Percentiles rank a stretch among this genome's conserved stretches.
These are phyloP conservation scores for Tetranychus piercei DNA, from an alignment of 2,888 invertebrate species.

Conservation along the genomic window DNA sequence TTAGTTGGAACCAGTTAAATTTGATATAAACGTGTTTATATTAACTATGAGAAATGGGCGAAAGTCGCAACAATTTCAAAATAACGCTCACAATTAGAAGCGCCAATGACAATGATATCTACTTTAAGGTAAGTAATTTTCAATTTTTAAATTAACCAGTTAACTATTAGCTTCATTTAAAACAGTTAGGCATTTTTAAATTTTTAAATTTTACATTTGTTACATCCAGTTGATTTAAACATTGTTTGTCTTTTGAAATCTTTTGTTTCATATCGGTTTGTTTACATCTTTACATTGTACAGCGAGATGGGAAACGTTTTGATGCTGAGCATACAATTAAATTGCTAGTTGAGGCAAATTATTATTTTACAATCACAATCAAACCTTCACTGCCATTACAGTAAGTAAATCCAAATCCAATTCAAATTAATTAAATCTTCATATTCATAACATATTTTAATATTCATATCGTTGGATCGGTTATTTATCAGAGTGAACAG, in stretches of 20 bases:
- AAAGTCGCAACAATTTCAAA: constrained; percentile 14
- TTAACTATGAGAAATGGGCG: constrained; percentile 12
- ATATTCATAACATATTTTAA: neutral
- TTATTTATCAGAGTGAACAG: neutral
- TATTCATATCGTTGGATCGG: neutral
- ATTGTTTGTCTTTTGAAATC: neutral
- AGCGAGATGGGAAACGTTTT: constrained; percentile 40
- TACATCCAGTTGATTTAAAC: neutral
- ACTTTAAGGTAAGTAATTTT: constrained; percentile 16
- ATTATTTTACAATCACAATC: constrained; percentile 39
- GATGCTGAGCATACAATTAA: constrained; percentile 41
- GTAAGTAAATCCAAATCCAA: constrained; percentile 34
- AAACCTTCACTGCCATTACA: constrained; percentile 39
- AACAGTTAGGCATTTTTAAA: neutral
- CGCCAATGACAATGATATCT: constrained; percentile 18
- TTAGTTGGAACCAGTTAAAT: neutral
- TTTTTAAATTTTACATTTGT: neutral
- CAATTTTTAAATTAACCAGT: neutral
- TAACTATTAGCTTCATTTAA: neutral
- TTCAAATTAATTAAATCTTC: neutral
- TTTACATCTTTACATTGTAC: neutral
- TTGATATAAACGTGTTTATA: neutral
- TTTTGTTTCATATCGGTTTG: neutral
- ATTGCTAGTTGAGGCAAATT: constrained; percentile 39
- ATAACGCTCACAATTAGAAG: constrained; percentile 14